Evolutionary conservation across 2,113 vertebrate genomes (phyloP).

Genomic region (Callithrix jacchus): DNA sequence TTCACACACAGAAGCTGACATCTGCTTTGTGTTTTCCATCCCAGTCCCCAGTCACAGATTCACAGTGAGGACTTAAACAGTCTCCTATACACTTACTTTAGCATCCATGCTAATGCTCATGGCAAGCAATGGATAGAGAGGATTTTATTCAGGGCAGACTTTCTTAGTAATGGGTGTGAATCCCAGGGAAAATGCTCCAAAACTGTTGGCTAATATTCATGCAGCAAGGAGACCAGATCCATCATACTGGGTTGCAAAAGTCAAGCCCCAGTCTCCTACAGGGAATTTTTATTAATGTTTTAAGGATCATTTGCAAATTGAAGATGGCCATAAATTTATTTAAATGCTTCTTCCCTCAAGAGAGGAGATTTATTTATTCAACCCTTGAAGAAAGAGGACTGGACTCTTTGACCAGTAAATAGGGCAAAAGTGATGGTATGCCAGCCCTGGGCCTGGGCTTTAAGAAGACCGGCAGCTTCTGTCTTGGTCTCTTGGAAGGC

Average conservation of each 20-base stretch:
- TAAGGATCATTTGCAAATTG: neutral
- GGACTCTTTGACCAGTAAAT: neutral
- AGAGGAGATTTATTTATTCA: neutral
- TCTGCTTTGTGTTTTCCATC: neutral
- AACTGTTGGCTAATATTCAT: neutral
- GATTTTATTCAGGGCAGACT: neutral
- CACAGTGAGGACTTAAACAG: neutral
- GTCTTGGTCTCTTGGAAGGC: neutral
- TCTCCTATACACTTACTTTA: neutral
- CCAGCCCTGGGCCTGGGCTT: neutral
- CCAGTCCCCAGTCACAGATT: neutral
- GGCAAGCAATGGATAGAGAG: neutral
- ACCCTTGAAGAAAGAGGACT: neutral
- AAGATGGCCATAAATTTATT: neutral
- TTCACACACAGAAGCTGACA: neutral
- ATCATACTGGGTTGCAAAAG: rapidly evolving
- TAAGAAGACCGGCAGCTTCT: neutral
- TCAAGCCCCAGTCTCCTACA: neutral
- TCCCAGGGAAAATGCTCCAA: neutral
- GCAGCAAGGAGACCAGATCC: neutral
- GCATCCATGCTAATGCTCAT: rapidly evolving
- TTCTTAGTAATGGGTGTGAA: neutral
- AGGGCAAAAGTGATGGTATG: neutral
- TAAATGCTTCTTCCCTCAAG: neutral
- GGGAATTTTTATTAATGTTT: neutral